These are phyloP conservation scores for Siniperca scherzeri DNA, from an alignment of 2,797 vertebrate genomes.

Conservation along the genomic window DNA sequence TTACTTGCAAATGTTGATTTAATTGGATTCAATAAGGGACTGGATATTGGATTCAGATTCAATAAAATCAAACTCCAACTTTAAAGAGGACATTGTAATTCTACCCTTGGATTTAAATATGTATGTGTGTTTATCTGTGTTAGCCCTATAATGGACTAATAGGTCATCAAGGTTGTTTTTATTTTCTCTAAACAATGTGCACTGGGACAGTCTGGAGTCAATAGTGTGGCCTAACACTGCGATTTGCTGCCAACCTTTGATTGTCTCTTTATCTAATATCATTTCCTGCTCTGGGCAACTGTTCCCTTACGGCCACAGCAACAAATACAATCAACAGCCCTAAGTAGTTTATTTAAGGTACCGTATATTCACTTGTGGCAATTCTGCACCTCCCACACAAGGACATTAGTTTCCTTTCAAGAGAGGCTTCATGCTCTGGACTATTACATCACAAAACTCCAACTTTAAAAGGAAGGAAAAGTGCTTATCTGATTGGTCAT, in stretches of 20 bases:
- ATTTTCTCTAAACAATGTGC: slow-evolving; percentile 52
- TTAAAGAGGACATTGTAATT: not conserved
- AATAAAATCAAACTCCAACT: slow-evolving; percentile 11
- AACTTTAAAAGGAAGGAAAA: slow-evolving; percentile 68
- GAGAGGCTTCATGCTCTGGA: slow-evolving; percentile 54
- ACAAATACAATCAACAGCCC: slow-evolving; percentile 67
- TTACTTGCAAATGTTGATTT: slow-evolving; percentile 30
- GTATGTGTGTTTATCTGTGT: slow-evolving; percentile 36
- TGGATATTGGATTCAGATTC: slow-evolving; percentile 14
- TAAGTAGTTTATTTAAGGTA: slow-evolving; percentile 72
- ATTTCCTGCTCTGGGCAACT: slow-evolving; percentile 67
- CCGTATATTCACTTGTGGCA: slow-evolving; percentile 63
- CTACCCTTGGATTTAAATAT: slow-evolving; percentile 28
- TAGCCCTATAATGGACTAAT: slow-evolving; percentile 35
- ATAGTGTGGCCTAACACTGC: slow-evolving; percentile 59
- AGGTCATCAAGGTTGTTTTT: slow-evolving; percentile 54
- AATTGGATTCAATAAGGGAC: slow-evolving; percentile 24
- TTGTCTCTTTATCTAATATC: slow-evolving; percentile 66
- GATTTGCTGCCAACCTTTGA: slow-evolving; percentile 64
- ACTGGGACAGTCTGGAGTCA: slow-evolving; percentile 51
- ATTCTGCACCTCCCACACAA: slow-evolving; percentile 60
- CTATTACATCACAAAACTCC: slow-evolving; percentile 60
- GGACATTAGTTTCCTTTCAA: slow-evolving; percentile 63
- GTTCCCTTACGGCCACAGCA: slow-evolving; percentile 63
- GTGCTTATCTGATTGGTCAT: slow-evolving; percentile 67